Percentiles rank a stretch among this genome's conserved stretches.
Evolutionary conservation across 2,888 invertebrate species (phyloP).

Genomic region (Orthosia cruda): DNA sequence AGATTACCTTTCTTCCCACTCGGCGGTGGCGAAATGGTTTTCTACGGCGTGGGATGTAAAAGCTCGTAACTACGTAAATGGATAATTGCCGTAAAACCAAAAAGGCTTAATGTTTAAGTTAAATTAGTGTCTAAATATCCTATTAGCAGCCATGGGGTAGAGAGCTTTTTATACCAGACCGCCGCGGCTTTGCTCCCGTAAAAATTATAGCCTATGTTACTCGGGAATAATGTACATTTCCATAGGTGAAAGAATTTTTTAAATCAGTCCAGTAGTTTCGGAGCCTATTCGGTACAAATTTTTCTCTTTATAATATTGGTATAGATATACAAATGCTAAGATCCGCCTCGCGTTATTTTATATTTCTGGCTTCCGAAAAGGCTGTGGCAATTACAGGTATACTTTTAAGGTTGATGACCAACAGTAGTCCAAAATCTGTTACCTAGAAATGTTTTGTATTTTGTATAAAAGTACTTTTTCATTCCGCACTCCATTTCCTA

Average conservation of each 20-base stretch:
- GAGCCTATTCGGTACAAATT: no score
- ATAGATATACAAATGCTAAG: not conserved
- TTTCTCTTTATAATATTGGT: no score
- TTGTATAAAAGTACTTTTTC: not conserved
- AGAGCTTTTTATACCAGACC: not conserved
- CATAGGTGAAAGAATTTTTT: no score
- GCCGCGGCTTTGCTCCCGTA: no score
- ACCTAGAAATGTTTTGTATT: not conserved
- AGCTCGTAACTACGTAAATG: constrained; percentile 63
- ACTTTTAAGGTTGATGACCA: not conserved
- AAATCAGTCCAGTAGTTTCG: no score
- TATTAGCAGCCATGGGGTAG: not conserved
- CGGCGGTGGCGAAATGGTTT: constrained; percentile 67
- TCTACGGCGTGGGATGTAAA: constrained; percentile 71
- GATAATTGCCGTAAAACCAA: constrained; percentile 58
- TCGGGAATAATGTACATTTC: no score
- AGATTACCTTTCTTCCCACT: constrained; percentile 67
- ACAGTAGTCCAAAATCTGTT: not conserved
- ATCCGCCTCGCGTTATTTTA: no score
- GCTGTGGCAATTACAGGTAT: not conserved
- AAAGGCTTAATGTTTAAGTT: constrained; percentile 53
- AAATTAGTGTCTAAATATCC: constrained; percentile 29
- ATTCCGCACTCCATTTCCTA: not conserved
- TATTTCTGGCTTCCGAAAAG: not conserved
- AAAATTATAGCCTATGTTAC: no score